Conservation (phyloP, 1,140 invertebrate genomes). For the Aricia agestis region DNA sequence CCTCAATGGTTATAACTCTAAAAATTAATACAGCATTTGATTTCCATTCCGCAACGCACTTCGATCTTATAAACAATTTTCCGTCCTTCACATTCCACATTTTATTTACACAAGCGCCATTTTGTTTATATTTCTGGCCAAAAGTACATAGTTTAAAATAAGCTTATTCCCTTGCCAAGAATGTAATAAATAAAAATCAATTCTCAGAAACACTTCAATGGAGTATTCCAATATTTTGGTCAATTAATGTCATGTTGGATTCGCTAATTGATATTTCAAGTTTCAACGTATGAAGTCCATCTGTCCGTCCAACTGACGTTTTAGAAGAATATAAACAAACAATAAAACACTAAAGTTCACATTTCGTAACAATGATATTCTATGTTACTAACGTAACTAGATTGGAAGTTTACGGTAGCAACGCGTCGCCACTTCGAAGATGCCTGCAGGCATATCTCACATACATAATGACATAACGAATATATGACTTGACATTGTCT, state of each 20-base stretch:
- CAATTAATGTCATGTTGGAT: conserved; percentile 4
- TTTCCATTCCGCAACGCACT: neutral
- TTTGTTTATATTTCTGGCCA: conserved; percentile 35
- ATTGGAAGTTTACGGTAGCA: no score
- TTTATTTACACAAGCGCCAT: conserved; percentile 41
- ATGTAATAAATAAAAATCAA: conserved; percentile 25
- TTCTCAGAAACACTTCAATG: conserved; percentile 1
- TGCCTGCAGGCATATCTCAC: no score
- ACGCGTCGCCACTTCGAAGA: no score
- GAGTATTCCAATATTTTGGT: conserved; percentile 15
- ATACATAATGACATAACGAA: no score
- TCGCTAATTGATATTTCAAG: neutral
- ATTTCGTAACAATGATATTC: no score
- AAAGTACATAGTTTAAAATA: conserved; percentile 34
- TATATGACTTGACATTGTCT: no score
- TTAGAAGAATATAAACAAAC: neutral
- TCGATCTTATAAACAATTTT: conserved; percentile 6
- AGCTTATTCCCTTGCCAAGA: conserved; percentile 23
- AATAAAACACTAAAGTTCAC: neutral
- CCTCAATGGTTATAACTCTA: neutral
- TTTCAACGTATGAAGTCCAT: neutral
- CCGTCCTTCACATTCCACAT: conserved; percentile 37
- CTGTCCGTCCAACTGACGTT: neutral
- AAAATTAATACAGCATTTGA: neutral
- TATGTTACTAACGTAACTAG: no score